These are phyloP conservation scores for Tenualosa ilisha DNA, from an alignment of 2,797 vertebrate species.

Conservation along the genomic window DNA sequence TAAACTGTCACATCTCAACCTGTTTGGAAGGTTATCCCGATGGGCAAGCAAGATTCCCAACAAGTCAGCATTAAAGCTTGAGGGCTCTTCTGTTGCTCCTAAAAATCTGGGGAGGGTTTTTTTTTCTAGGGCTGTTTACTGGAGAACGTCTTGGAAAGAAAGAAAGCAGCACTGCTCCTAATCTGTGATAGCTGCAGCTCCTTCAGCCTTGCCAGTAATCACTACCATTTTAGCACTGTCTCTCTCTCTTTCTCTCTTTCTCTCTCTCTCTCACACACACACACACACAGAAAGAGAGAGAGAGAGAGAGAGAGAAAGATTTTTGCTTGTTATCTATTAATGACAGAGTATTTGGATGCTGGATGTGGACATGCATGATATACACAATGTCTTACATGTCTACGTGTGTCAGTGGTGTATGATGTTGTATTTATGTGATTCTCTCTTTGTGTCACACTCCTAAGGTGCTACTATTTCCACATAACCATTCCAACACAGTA, in stretches of 20 bases:
- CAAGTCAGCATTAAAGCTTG: constrained; percentile 45
- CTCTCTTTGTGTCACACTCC: not conserved
- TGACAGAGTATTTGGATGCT: not conserved
- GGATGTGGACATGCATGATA: too few relatives aligned
- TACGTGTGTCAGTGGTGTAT: not conserved
- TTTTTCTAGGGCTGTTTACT: constrained; percentile 75
- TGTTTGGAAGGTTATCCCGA: not conserved
- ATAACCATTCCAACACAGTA: not conserved
- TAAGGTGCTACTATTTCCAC: not conserved
- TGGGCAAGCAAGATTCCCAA: not conserved
- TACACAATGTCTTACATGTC: not conserved
- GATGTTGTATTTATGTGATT: not conserved
- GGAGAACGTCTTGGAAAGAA: constrained; percentile 70
- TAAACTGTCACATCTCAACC: not conserved
- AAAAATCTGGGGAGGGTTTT: constrained; percentile 56
- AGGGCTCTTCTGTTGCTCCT: constrained; percentile 57
- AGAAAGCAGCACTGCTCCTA: constrained; percentile 25
- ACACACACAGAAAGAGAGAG: not conserved
- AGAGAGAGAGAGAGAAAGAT: not conserved
- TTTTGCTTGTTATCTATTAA: not conserved
- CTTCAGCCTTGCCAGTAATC: constrained; percentile 36
- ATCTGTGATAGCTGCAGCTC: constrained; percentile 10
- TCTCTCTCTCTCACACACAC: too few relatives aligned
- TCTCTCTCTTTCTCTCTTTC: not conserved
- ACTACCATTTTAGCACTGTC: constrained; percentile 34